Conservation (phyloP, 2,888 invertebrate species). For the Thumatha senex region DNA sequence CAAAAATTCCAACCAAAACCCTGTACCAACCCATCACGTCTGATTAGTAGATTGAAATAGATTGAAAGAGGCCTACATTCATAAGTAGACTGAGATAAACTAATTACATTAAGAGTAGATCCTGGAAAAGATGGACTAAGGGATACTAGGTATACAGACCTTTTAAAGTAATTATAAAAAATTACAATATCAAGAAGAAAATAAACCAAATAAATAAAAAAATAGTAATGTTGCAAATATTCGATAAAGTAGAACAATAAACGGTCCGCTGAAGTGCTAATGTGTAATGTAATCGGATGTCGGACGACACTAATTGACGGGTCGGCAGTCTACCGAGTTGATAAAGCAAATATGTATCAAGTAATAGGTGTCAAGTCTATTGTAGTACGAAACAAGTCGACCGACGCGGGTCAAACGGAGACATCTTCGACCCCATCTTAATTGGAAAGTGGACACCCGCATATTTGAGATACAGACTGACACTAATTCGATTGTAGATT, state of each 20-base stretch:
- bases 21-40: too few relatives aligned
- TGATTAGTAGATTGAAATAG: too few relatives aligned
- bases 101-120: too few relatives aligned
- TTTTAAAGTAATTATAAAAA: too few relatives aligned
- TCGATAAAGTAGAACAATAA: too few relatives aligned
- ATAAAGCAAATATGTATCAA: conserved; percentile 40
- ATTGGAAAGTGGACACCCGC: conserved; percentile 74
- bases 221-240: too few relatives aligned
- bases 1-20: too few relatives aligned
- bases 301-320: conserved; percentile 60
- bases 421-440: conserved; percentile 60
- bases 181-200: neutral
- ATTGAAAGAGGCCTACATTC: too few relatives aligned
- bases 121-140: too few relatives aligned
- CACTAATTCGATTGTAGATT: conserved; percentile 59
- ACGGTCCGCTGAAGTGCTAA: conserved; percentile 21
- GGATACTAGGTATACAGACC: too few relatives aligned
- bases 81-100: too few relatives aligned
- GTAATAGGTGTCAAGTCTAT: conserved; percentile 48
- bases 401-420: conserved; percentile 40
- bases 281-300: conserved; percentile 41
- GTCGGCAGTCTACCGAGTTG: conserved; percentile 45
- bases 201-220: conserved; percentile 15
- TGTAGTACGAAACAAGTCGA: conserved; percentile 37
- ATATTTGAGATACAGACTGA: conserved; percentile 47